Conservation (phyloP, 2,888 invertebrate genomes). For the Arenicola marina region DNA sequence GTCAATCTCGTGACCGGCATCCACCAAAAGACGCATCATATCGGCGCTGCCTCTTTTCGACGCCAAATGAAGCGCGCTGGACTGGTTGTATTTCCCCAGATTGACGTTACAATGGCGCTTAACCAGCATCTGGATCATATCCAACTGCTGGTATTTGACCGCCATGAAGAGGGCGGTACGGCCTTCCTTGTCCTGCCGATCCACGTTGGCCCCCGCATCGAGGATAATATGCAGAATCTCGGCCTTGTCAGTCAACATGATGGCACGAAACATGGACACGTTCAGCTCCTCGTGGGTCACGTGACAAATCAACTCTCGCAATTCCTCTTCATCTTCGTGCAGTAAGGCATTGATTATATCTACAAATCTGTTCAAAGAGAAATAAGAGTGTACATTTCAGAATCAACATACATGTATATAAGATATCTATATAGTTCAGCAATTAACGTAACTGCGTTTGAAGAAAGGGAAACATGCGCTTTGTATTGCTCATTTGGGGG, state of each 20-base stretch:
- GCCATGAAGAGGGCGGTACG: conserved; percentile 1
- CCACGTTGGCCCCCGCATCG: neutral
- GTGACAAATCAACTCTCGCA: neutral
- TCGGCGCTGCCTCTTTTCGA: neutral
- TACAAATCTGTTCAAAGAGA: conserved; percentile 9
- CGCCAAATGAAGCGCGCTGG: neutral
- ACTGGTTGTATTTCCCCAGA: conserved; percentile 5
- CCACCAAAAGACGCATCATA: neutral
- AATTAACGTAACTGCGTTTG: too few relatives aligned
- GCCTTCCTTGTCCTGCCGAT: neutral
- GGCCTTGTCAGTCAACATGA: neutral
- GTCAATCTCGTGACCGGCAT: neutral
- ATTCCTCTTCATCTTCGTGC: neutral
- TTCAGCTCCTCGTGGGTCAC: neutral
- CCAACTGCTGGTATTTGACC: neutral
- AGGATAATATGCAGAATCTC: neutral
- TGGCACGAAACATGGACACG: neutral
- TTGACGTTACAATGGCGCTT: neutral
- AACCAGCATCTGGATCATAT: neutral
- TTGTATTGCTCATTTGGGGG: too few relatives aligned
- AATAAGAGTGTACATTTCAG: too few relatives aligned
- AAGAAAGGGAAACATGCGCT: too few relatives aligned
- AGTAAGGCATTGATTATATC: neutral
- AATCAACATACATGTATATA: too few relatives aligned
- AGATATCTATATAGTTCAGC: too few relatives aligned